phyloP scores from a whole-genome alignment of 2,797 vertebrate genomes.

The Sebastolobus alascanus region DNA sequence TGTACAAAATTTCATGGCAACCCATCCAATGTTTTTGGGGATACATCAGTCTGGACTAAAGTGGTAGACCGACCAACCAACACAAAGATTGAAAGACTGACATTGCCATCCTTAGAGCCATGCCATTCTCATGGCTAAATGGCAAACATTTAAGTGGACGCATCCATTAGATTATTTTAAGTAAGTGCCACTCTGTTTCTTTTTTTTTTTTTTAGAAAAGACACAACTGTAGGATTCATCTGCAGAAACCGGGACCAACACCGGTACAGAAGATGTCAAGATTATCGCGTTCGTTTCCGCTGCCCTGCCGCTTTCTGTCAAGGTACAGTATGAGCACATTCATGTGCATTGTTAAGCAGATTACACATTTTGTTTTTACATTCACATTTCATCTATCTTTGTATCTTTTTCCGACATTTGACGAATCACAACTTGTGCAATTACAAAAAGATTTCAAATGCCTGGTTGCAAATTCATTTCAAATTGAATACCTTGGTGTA shows the following conservation, averaged over 20 bases:
- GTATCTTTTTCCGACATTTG: not conserved
- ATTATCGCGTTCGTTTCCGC: not conserved
- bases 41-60: no score
- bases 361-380: slow-evolving; percentile 2
- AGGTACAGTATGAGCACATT: not conserved
- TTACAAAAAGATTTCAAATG: not conserved
- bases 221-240: not conserved
- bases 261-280: not conserved
- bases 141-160: not conserved
- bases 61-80: no score
- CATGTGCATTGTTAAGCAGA: slow-evolving; percentile 17
- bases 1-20: no score
- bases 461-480: not conserved
- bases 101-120: no score
- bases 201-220: not conserved
- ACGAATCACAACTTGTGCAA: not conserved
- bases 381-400: not conserved
- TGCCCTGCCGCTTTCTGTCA: not conserved
- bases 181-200: not conserved
- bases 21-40: no score
- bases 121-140: not conserved
- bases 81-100: no score
- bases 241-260: not conserved
- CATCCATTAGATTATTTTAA: not conserved
- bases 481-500: not conserved